Evolutionary conservation across 1,140 invertebrate genomes (phyloP), one percentile per base, ranked within the genome.

Genomic region (Caenorhabditis inopinata): DNA sequence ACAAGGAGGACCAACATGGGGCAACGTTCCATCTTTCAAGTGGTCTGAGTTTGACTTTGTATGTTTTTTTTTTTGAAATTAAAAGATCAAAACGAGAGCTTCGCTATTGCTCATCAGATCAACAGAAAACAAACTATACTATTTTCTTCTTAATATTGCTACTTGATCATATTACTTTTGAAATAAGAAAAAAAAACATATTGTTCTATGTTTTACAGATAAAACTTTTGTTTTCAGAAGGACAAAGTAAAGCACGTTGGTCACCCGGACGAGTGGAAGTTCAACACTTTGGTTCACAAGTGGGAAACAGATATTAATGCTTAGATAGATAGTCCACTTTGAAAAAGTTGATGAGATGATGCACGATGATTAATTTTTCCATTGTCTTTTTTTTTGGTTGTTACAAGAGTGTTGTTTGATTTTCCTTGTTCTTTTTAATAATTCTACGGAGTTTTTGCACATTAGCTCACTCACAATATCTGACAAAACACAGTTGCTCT

Each of bases 1-100:
- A 11, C 89, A 92, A 6, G 87, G 90, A 78, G 90, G 92, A 18
- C 92, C 92, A n/a, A 89, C 92, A 9, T 89, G 90, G 86, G 91
- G 92, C 14, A 83, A 79, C 25, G 83, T 85, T 29, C 85, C 85
- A 21, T 53, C 85, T 1, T 85, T 85, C 81, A 83, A 84, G 49
- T 85, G 85, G 85, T 83, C 49, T 35, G 47, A 47, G 46, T 76
- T 81, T 53, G 83, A 84, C 58, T 78, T 84, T 74, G 83, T 84
- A 62, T 48, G 82, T 73, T 29, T 51, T 21, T 42, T 12, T 42
- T 18, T 23, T n/a, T n/a, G n/a, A n/a, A n/a, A n/a, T n/a, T n/a
- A n/a, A n/a, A n/a, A n/a, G n/a, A n/a, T n/a, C n/a, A n/a, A n/a
- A n/a, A n/a, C n/a, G n/a, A n/a, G n/a, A n/a, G n/a, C n/a, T n/a